Conservation (phyloP, 2,113 vertebrate genomes). For the Petrocephalus zakoni region DNA sequence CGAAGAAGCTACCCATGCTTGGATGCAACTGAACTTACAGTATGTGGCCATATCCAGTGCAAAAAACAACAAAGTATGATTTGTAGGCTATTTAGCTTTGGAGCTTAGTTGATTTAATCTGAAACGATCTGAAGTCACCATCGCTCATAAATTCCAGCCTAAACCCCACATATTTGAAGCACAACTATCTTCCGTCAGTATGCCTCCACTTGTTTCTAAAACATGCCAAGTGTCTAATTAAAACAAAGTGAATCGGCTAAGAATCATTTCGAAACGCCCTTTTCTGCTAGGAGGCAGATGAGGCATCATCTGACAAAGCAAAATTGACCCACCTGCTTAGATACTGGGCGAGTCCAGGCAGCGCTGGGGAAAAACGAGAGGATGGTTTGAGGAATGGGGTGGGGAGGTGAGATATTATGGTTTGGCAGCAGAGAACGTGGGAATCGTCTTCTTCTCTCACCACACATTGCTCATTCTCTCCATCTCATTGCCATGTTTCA, state of each 20-base stretch:
- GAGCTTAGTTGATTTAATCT: not conserved
- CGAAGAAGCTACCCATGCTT: not conserved
- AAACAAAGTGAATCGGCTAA: not conserved
- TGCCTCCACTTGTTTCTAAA: not conserved
- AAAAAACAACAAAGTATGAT: not conserved
- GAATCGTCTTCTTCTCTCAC: not conserved
- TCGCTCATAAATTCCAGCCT: not conserved
- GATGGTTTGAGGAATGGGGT: not conserved
- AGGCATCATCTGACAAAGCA: not conserved
- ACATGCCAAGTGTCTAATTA: not conserved
- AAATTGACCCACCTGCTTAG: not conserved
- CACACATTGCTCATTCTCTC: not conserved
- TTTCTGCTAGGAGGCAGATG: not conserved
- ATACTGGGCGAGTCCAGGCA: constrained; percentile 1
- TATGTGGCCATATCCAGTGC: not conserved
- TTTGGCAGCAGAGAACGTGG: not conserved
- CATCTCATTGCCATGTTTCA: not conserved
- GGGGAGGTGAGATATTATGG: constrained; percentile 8
- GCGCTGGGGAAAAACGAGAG: not conserved
- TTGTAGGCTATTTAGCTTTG: not conserved
- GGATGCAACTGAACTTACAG: not conserved
- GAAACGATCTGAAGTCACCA: not conserved
- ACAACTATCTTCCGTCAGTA: not conserved
- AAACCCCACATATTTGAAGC: not conserved
- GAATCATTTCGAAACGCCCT: not conserved